Percentiles rank a stretch among this genome's conserved stretches.
Evolutionary conservation across 2,888 invertebrate species (phyloP).

Genomic region (Aspidiotus rigidus): DNA sequence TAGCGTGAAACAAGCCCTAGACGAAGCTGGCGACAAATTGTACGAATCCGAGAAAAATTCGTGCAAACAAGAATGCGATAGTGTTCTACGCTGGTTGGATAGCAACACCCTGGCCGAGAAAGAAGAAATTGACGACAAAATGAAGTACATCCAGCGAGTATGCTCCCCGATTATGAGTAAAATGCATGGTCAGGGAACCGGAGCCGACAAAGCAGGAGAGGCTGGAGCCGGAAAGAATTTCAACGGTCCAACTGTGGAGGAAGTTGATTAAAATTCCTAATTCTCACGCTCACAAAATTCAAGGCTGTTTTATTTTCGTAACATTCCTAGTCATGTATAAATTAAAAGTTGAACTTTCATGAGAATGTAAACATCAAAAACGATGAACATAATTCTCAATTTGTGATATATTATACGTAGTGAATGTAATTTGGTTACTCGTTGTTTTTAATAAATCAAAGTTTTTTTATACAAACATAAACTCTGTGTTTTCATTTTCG

Average conservation of each 20-base stretch:
- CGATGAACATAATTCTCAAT: too few relatives aligned
- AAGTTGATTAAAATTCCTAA: conserved; percentile 31
- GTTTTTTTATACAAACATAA: too few relatives aligned
- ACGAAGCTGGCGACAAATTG: conserved; percentile 43
- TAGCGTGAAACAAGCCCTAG: conserved; percentile 42
- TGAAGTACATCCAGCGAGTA: conserved; percentile 44
- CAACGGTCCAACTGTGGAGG: conserved; percentile 33
- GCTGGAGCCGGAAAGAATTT: conserved; percentile 20
- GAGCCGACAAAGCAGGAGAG: conserved; percentile 11
- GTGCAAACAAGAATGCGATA: conserved; percentile 41
- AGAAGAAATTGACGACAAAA: conserved; percentile 44
- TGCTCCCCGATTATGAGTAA: conserved; percentile 45
- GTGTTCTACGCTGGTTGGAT: conserved; percentile 42
- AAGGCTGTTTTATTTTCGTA: not conserved
- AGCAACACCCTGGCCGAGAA: conserved; percentile 46
- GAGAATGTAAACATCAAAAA: too few relatives aligned
- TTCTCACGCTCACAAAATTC: not conserved
- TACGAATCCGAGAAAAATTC: conserved; percentile 43
- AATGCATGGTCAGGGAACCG: conserved; percentile 38
- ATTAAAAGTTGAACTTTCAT: not conserved
- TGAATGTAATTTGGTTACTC: too few relatives aligned
- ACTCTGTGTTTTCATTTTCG: too few relatives aligned
- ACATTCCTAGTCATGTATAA: not conserved
- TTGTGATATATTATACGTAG: too few relatives aligned
- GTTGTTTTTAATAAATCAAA: too few relatives aligned